Base-by-base conservation (phyloP, 2,888 invertebrate species). In the Omphaloscelis lunosa region DNA sequence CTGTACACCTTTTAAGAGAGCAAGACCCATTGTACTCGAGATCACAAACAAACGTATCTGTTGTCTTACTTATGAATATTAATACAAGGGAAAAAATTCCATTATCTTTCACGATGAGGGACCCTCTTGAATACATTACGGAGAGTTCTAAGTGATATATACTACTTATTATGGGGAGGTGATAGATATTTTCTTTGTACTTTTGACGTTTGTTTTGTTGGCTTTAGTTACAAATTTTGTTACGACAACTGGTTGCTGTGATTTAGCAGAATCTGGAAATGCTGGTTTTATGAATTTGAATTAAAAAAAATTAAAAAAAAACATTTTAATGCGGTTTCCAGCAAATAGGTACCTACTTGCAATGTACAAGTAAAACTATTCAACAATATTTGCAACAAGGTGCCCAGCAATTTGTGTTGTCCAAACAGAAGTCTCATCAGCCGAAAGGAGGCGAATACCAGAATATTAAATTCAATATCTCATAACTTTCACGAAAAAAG, bases 1-100 rank as follows among this genome's bases (percentile, higher is more conserved):
- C 53, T 41, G 71, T 72, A 70, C 73, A 86, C 83, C 85, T 85
- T 68, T 77, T 67, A 80, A 86, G 85, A 83, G 75, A 78, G 76
- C 78, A 78, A 70, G 48, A 15, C 66, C 79, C 72, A 69, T 76
- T 82, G 77, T 83, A 76, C 81, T 79, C 70, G 41, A 65, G 77
- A 85, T 82, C 80, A 85, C 83, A 88, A 88, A 88, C 86, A 88
- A 76, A 77, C 62, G 66, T 77, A 72, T 80, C 85, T 85, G 72
- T 86, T 86, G 79, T 85, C 77, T 79, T 72, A 77, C 85, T 88
- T 86, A 88, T 88, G 88, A 88, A 88, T 88, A 88, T 88, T 88
- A 86, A 88, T 86, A 79, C 51, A 61, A 81, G 77, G 81, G 80
- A 85, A 83, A 82, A 88, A 86, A 86, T 88, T 86, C 88, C 88